Evolutionary conservation across 2,888 invertebrate genomes (phyloP).

Genomic region (Tolmerus cingulatus): DNA sequence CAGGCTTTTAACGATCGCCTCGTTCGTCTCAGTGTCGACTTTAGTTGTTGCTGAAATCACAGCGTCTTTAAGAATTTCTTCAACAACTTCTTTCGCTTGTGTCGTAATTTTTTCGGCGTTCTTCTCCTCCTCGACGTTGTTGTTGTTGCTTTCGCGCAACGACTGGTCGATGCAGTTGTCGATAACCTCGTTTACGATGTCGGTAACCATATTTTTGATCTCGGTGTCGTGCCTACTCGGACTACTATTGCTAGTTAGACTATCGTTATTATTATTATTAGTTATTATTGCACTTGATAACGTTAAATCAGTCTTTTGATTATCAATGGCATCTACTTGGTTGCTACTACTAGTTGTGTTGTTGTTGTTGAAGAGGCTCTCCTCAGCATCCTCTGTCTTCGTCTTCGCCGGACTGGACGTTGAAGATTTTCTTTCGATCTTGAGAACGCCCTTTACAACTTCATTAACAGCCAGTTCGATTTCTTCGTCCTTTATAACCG

Average conservation of each 20-base stretch:
- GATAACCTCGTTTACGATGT: slow-evolving; percentile 60
- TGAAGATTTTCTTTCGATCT: slow-evolving; percentile 61
- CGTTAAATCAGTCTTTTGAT: slow-evolving; percentile 62
- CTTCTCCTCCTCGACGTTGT: slow-evolving; percentile 48
- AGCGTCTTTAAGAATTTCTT: slow-evolving; percentile 65
- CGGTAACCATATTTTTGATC: slow-evolving; percentile 55
- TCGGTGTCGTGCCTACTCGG: slow-evolving; percentile 44
- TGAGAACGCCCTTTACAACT: slow-evolving; percentile 65
- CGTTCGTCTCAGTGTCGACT: slow-evolving; percentile 43
- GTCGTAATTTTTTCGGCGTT: slow-evolving; percentile 52
- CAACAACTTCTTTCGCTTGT: slow-evolving; percentile 66
- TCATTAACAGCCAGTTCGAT: slow-evolving; percentile 66
- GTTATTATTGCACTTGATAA: slow-evolving; percentile 55
- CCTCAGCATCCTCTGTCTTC: slow-evolving; percentile 55
- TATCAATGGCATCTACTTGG: slow-evolving; percentile 55
- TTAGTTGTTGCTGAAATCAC: slow-evolving; percentile 62
- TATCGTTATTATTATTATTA: slow-evolving; percentile 50
- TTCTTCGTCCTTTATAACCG: slow-evolving; percentile 67
- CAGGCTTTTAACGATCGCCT: slow-evolving; percentile 49
- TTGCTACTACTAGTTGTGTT: slow-evolving; percentile 47
- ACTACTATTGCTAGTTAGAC: slow-evolving; percentile 45
- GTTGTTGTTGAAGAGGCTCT: slow-evolving; percentile 48
- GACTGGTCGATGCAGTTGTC: slow-evolving; percentile 53
- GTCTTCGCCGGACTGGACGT: slow-evolving; percentile 7
- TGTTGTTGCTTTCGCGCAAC: slow-evolving; percentile 48